Evolutionary conservation across 2,888 invertebrate genomes (phyloP).

Genomic region (Drosophila percnosoma): DNA sequence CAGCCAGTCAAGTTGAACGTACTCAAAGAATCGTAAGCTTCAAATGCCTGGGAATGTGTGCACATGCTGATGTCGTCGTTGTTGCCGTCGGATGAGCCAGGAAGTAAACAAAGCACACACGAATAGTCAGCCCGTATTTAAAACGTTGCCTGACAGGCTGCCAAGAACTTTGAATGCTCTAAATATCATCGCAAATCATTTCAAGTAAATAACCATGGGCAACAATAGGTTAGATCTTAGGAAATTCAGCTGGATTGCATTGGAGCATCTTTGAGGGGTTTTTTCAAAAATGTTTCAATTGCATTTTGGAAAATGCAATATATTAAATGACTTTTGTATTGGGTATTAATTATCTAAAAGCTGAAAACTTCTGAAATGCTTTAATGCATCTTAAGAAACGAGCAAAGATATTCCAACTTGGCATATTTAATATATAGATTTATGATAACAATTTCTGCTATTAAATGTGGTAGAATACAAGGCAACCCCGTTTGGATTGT

Average conservation of each 20-base stretch:
- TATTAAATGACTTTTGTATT: neutral
- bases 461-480: neutral
- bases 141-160: neutral
- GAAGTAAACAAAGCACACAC: constrained; percentile 71
- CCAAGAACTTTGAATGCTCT: constrained; percentile 29
- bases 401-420: neutral
- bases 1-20: constrained; percentile 78
- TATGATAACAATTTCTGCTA: neutral
- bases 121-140: constrained; percentile 22
- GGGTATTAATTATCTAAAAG: neutral
- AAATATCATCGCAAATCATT: neutral
- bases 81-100: constrained; percentile 66
- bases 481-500: neutral
- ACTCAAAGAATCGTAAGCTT: constrained; percentile 66
- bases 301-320: neutral
- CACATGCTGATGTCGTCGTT: constrained; percentile 57
- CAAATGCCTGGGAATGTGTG: constrained; percentile 68
- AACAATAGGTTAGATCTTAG: neutral
- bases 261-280: neutral
- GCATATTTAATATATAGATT: neutral
- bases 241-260: neutral
- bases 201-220: neutral
- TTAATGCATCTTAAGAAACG: neutral
- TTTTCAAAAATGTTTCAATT: neutral
- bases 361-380: neutral